Evolutionary conservation across 2,797 vertebrate species (phyloP), one percentile per base, ranked within the genome.

Genomic region (Acridotheres tristis): DNA sequence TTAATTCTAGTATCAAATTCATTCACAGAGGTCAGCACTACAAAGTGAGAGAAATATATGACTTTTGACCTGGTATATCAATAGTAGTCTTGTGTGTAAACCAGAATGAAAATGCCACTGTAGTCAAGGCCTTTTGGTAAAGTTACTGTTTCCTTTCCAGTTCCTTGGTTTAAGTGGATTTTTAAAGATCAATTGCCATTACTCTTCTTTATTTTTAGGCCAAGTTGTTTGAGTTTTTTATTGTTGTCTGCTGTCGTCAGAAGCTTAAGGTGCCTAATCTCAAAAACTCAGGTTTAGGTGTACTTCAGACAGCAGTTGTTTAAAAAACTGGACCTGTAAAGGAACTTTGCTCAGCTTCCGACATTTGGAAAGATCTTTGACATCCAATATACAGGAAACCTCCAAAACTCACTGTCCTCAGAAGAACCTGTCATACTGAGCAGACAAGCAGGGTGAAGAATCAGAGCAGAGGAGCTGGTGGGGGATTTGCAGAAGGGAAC

Each of bases 161-260:
- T 55, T 71, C 51, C 65, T 18, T 73, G 30, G 5, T 76, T 47
- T 80, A 57, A 73, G 47, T 29, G 8, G 5, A 14, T 23, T 58
- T 21, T 27, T 63, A 45, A 11, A 20, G 59, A 74, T 22, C 23
- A 20, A 11, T 29, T 85, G 25, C 11, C 23, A n/a, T 71, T 71
- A 47, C 16, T 57, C 8, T 36, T 66, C 18, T 89, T n/a, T 89
- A 5, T 32, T 74, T 67, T 59, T 29, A 36, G 5, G 4, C 23
- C 0, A 0, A 7, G 26, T 55, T 53, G 10, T 23, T 45, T 53
- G 21, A 2, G 2, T 7, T 57, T 66, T 22, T 29, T 40, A 14
- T 61, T 65, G 11, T 27, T 84, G 45, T 40, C 34, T 10, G 6
- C 23, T 86, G 27, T 29, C 21, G 59, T 51, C 65, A 80, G 55